Base-by-base conservation (phyloP, 2,113 vertebrate genomes). In the Tenrec ecaudatus region DNA sequence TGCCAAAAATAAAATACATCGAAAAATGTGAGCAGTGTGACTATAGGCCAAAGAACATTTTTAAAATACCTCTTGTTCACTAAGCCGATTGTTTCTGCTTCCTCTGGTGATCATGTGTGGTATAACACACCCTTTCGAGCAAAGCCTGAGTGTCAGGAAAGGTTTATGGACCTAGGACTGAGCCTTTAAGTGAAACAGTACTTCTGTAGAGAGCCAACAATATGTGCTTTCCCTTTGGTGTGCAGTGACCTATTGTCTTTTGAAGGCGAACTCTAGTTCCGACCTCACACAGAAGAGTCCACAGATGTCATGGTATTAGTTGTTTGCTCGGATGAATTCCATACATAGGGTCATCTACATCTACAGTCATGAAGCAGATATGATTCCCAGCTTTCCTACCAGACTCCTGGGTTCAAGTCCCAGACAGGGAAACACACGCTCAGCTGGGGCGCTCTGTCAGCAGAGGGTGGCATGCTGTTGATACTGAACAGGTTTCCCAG, bases 31-130 rank as follows among this genome's bases (percentile, higher is more conserved):
- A 94, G 94, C 96, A 89, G 27, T 33, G 95, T 95, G 76, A 17
- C 82, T 94, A 1, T 31, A 33, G 17, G 86, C 58, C 95, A 97
- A 22, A 95, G 83, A 68, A 73, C 83, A 58, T 90, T 96, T 82
- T 95, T 38, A 77, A 95, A 96, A 90, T 97, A 62, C 69, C 47
- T 95, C 85, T 82, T 85, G 83, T 80, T 95, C 88, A 36, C 89
- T 88, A 16, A 31, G 0, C 62, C 90, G 80, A 47, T 69, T 96
- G 79, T 91, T 88, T 84, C 40, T n/a, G 88, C 78, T 75, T 89
- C n/a, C 16, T 73, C 14, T 82, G 53, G 38, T 11, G 27, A 16
- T 33, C 38, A 33, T 38, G 1, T 68, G 92, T 89, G 71, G 68
- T 47, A 15, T 94, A 90, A 8, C 69, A 47, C 62, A 36, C n/a